Evolutionary conservation across 2,888 invertebrate genomes (phyloP).

Genomic region (Galerucella calmariensis): DNA sequence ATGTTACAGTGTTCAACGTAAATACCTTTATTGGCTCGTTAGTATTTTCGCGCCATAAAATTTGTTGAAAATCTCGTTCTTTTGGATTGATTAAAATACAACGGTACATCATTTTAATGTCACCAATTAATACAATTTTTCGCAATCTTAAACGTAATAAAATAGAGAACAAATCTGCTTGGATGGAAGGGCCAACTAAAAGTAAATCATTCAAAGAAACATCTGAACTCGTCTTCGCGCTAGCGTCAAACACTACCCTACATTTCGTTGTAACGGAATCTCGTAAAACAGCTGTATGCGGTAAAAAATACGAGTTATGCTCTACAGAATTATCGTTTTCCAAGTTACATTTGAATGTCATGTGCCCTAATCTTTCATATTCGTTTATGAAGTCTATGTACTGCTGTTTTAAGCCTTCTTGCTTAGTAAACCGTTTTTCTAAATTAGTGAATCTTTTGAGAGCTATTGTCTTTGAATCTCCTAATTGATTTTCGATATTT

Average conservation of each 20-base stretch:
- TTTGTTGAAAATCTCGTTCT: constrained; percentile 39
- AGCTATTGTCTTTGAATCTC: neutral
- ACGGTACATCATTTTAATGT: constrained; percentile 42
- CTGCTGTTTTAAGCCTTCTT: neutral
- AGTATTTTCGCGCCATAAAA: constrained; percentile 29
- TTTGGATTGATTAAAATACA: constrained; percentile 30
- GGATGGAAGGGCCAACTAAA: constrained; percentile 20
- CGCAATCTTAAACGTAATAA: constrained; percentile 30
- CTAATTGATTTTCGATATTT: neutral
- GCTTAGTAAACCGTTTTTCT: neutral
- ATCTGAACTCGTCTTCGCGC: constrained; percentile 23
- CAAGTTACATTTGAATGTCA: neutral
- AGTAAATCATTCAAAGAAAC: constrained; percentile 36
- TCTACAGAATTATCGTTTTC: neutral
- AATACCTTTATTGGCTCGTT: neutral
- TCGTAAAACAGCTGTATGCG: neutral
- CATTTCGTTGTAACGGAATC: constrained; percentile 34
- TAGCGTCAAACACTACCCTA: constrained; percentile 40
- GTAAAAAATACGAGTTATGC: neutral
- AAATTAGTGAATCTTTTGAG: neutral
- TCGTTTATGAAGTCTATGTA: neutral
- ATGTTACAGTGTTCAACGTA: constrained; percentile 14
- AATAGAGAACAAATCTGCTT: constrained; percentile 40
- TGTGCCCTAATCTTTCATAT: neutral
- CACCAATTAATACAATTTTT: constrained; percentile 34